Evolutionary conservation across 2,888 invertebrate species (phyloP).

Genomic region (Brachynemurus nebulosus): DNA sequence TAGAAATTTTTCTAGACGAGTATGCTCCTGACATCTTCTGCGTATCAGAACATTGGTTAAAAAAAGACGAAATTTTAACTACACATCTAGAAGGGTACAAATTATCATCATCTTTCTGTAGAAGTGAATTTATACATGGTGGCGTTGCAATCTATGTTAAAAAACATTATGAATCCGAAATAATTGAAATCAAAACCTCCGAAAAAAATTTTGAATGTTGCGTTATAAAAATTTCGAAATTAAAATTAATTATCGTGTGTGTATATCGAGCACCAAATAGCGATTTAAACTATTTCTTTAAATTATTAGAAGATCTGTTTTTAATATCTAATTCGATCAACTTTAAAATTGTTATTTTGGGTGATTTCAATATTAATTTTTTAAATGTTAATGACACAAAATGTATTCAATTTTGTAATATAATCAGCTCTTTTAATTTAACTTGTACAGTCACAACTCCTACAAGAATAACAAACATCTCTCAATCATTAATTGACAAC

Average conservation of each 20-base stretch:
- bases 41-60: neutral
- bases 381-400: too few species aligned
- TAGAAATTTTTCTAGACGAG: neutral
- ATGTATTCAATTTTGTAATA: too few species aligned
- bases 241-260: neutral
- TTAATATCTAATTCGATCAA: neutral
- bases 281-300: neutral
- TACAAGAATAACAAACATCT: too few species aligned
- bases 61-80: neutral
- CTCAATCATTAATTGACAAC: too few species aligned
- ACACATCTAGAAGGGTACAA: neutral
- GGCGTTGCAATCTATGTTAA: neutral
- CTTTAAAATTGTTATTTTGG: neutral
- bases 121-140: neutral
- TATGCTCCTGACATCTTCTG: neutral
- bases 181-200: neutral
- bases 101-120: neutral
- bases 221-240: neutral
- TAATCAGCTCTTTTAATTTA: too few species aligned
- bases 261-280: neutral
- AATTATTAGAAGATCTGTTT: neutral
- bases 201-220: neutral
- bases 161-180: neutral
- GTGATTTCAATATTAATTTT: neutral
- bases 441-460: too few species aligned